Evolutionary conservation across 2,888 invertebrate species (phyloP).

Genomic region (Acanthoscelides obtectus): DNA sequence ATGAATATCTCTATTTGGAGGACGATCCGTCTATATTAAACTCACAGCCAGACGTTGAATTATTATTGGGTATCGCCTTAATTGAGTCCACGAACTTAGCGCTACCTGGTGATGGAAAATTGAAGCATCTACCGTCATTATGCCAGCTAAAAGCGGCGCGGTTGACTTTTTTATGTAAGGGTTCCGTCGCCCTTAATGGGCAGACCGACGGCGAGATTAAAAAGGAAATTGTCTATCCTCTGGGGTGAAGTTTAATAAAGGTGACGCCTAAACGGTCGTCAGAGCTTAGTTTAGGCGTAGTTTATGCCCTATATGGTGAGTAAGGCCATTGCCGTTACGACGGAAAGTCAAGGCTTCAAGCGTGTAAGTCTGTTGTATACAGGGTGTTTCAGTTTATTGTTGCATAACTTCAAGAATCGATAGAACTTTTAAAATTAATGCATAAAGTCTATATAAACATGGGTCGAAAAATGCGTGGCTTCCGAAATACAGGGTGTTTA

Average conservation of each 20-base stretch:
- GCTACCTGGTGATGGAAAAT: not conserved
- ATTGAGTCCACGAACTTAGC: not conserved
- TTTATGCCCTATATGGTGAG: not conserved
- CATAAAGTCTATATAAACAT: too few species aligned
- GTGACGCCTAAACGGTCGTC: not conserved
- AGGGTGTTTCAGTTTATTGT: too few species aligned
- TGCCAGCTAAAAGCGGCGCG: not conserved
- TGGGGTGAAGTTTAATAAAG: not conserved
- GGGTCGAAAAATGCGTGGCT: too few species aligned
- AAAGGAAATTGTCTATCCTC: not conserved
- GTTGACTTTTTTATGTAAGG: not conserved
- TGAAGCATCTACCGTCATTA: not conserved
- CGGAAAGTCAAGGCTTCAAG: not conserved
- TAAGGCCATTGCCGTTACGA: not conserved
- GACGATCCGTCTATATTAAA: not conserved
- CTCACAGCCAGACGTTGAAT: not conserved
- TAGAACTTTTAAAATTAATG: too few species aligned
- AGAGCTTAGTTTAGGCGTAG: not conserved
- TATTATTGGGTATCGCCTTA: not conserved
- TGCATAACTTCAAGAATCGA: too few species aligned
- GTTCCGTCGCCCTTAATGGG: not conserved
- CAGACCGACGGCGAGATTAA: not conserved
- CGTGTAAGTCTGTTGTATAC: too few species aligned
- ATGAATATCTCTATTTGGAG: too few species aligned
- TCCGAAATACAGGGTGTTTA: too few species aligned